Evolutionary conservation across 2,888 invertebrate species (phyloP), one percentile per base, ranked within the genome.

Genomic region (Drosophila falleni): DNA sequence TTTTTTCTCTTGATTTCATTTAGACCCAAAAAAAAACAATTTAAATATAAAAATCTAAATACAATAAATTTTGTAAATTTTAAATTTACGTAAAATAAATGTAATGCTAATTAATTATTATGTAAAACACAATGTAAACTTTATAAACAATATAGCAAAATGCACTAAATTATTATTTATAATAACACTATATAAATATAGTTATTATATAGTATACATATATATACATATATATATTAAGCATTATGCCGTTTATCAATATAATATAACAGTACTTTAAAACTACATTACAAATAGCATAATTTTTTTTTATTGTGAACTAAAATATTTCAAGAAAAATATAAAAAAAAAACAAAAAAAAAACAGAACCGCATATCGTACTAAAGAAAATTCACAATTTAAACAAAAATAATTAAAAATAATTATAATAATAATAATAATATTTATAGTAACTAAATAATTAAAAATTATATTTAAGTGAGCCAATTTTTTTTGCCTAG

Each of bases 111-210:
- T 72, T 44, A 76, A 63, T 65, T 41, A 78, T 69, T 72, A 78
- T 76, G 69, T 74, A 78, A 69, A 76, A 74, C 61, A 87, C 63
- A 65, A 70, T 77, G 67, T 68, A 72, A 74, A 66, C 60, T 66
- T 68, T 75, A 77, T 74, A 71, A 74, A 77, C 49, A 74, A 69
- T 78, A 82, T 87, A 87, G 88, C 81, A 83, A 85, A 82, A 80
- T 87, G 86, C 86, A 89, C 89, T 85, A 89, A 89, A 86, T 86
- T 87, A 84, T 84, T 84, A 88, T 83, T 84, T 83, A 81, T 80
- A 82, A 85, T 70, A 67, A 64, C 58, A 79, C 63, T 59, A 67
- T 37, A 78, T 64, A 55, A 63, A 42, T 62, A 78, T 55, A 69
- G 26, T 46, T 55, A 71, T 47, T 51, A 51, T 58, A 75, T 71